Percentiles rank a stretch among this genome's conserved stretches.
Evolutionary conservation across 2,888 invertebrate species (phyloP).

Genomic region (Epiperipatus broadwayi): DNA sequence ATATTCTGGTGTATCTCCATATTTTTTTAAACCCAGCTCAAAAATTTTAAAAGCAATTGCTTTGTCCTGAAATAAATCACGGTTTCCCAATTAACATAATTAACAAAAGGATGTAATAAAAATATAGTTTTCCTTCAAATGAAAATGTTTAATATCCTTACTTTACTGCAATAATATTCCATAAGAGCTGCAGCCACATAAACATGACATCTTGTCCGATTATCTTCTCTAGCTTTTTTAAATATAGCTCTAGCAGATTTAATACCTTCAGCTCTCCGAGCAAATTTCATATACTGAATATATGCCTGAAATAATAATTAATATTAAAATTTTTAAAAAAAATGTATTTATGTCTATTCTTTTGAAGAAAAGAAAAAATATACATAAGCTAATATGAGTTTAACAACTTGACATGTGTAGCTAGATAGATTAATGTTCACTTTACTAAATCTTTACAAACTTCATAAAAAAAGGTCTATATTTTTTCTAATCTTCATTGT

Average conservation of each 20-base stretch:
- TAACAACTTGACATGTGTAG: constrained; percentile 8
- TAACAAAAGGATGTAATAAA: too few relatives aligned
- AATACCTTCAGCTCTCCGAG: constrained; percentile 87
- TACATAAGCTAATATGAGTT: constrained; percentile 10
- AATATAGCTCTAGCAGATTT: constrained; percentile 87
- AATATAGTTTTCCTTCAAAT: too few relatives aligned
- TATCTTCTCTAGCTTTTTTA: constrained; percentile 80
- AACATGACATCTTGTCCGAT: constrained; percentile 61
- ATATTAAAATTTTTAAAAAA: too few relatives aligned
- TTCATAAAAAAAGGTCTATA: too few relatives aligned
- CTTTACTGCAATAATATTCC: constrained; percentile 97
- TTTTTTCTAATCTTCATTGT: too few relatives aligned
- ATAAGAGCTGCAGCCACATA: constrained; percentile 91
- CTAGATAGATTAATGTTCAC: too few relatives aligned
- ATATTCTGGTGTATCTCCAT: constrained; percentile 82
- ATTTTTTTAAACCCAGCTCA: constrained; percentile 90
- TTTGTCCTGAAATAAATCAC: constrained; percentile 42
- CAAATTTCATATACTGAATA: constrained; percentile 98
- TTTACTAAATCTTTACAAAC: too few relatives aligned
- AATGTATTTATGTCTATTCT: too few relatives aligned
- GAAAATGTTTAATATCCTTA: too few relatives aligned
- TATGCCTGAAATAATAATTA: constrained; percentile 46
- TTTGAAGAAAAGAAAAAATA: too few relatives aligned
- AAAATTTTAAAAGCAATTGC: constrained; percentile 91
- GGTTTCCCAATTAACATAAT: constrained; percentile 21